Conservation (phyloP, 1,140 invertebrate genomes). For the Acyrthosiphon pisum region DNA sequence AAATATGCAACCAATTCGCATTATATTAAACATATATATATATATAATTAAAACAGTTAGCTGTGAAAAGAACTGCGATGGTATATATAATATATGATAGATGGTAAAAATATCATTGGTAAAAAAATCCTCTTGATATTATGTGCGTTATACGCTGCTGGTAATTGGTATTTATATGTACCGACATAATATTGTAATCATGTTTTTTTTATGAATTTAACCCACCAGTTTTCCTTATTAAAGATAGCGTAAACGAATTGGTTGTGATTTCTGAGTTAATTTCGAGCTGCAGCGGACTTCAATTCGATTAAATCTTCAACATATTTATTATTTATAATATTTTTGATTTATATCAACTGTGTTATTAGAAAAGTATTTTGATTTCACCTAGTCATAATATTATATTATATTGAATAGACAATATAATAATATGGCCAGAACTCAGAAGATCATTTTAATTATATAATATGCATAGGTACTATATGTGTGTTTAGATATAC, state of each 20-base stretch:
- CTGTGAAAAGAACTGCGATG: too few species aligned
- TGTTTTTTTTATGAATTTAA: background rate
- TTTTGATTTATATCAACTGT: background rate
- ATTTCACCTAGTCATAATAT: conserved; percentile 3
- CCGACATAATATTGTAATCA: background rate
- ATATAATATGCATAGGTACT: background rate
- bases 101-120: background rate
- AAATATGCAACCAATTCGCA: too few species aligned
- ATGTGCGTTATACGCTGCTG: background rate
- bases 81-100: too few species aligned
- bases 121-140: background rate
- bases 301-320: background rate
- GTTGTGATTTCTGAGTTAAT: background rate
- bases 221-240: background rate
- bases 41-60: too few species aligned
- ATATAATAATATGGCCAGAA: background rate
- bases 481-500: background rate
- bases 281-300: background rate
- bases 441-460: background rate
- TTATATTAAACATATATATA: too few species aligned
- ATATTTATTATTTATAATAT: background rate
- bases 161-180: background rate
- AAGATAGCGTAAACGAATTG: background rate
- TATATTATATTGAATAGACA: background rate
- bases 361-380: background rate